Conservation (phyloP, 2,113 vertebrate genomes). For the Cariama cristata region DNA sequence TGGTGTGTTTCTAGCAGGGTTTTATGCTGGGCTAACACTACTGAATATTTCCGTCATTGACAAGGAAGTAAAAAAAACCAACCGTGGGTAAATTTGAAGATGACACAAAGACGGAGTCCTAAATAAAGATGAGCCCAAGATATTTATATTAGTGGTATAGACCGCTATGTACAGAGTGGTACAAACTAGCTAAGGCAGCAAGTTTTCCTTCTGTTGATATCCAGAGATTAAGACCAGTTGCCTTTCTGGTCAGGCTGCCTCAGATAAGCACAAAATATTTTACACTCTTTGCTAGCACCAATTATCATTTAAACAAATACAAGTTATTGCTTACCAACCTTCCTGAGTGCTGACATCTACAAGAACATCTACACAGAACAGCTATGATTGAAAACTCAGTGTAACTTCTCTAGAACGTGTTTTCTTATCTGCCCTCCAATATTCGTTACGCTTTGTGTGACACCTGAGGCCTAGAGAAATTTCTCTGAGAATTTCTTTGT, state of each 20-base stretch:
- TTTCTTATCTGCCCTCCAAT: neutral
- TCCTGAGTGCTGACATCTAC: neutral
- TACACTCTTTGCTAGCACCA: neutral
- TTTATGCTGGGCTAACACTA: neutral
- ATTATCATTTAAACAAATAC: neutral
- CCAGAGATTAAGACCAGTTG: neutral
- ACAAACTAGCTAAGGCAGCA: neutral
- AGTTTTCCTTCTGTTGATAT: neutral
- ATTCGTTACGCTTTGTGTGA: neutral
- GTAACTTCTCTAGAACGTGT: neutral
- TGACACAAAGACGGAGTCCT: neutral
- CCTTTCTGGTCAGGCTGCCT: neutral
- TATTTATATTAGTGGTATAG: neutral
- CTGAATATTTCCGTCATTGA: neutral
- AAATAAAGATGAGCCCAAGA: neutral
- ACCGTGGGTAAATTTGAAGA: neutral
- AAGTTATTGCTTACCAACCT: neutral
- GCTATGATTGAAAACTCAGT: neutral
- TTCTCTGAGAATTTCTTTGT: neutral
- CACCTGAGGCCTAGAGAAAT: neutral
- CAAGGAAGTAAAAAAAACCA: neutral
- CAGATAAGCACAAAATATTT: neutral
- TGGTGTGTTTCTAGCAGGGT: neutral
- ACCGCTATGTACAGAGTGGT: neutral
- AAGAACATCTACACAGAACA: neutral